Percentiles rank a stretch among this genome's conserved stretches.
These are phyloP conservation scores for Oostethus manadensis DNA, from an alignment of 2,113 vertebrate species.

Conservation along the genomic window DNA sequence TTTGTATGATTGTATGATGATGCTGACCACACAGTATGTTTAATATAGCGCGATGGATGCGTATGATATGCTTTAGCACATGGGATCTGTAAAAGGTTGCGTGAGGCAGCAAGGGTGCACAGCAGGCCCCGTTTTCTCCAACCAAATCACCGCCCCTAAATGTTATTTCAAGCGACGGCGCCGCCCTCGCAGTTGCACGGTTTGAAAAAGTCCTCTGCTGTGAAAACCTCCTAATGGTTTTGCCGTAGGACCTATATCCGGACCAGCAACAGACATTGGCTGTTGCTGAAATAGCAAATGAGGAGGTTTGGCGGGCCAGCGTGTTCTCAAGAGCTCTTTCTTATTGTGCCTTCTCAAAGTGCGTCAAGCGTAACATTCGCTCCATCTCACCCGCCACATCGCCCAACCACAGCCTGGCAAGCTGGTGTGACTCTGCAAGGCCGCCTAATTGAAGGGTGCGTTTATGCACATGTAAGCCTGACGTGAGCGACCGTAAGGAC, in stretches of 20 bases:
- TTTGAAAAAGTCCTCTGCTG: not conserved
- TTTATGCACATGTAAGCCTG: conserved; percentile 22
- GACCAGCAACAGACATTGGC: conserved; percentile 1
- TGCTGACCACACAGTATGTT: no score
- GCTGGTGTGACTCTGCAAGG: conserved; percentile 17
- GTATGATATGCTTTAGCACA: no score
- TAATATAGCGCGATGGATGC: no score
- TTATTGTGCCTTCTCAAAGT: not conserved
- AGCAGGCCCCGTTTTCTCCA: not conserved
- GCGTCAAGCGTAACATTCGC: conserved; percentile 19
- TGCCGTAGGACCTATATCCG: not conserved
- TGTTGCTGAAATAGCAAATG: not conserved
- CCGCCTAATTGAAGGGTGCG: conserved; percentile 42
- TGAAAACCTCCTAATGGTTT: not conserved
- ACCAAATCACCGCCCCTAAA: conserved; percentile 44
- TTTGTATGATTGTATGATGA: no score
- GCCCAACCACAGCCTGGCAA: conserved; percentile 23
- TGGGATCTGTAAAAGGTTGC: no score
- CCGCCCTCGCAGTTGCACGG: conserved; percentile 12
- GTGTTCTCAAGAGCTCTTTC: not conserved
- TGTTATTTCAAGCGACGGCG: conserved; percentile 37
- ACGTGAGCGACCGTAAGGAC: not conserved
- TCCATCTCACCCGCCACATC: conserved; percentile 19
- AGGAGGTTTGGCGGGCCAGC: not conserved
- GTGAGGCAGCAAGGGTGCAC: no score